A percentile compares a stretch with the other conserved stretches of the same genome.
These are phyloP conservation scores for Marmota monax DNA, from an alignment of 2,113 vertebrate genomes.

Conservation along the genomic window DNA sequence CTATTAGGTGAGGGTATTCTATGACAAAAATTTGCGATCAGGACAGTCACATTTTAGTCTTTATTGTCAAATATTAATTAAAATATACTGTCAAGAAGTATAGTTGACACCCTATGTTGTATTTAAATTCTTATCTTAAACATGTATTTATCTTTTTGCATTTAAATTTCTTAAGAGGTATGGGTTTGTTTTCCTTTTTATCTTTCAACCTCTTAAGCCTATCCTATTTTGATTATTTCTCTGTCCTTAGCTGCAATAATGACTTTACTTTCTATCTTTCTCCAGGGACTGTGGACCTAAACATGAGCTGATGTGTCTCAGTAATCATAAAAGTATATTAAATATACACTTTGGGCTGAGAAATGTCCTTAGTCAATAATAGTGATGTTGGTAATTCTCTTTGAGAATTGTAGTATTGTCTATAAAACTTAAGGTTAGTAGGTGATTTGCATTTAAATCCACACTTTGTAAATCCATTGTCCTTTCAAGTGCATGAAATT, in stretches of 20 bases:
- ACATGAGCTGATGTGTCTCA: neutral
- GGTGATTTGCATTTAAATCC: neutral
- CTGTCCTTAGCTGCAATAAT: conserved; percentile 11
- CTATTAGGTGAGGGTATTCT: neutral
- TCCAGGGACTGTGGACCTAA: neutral
- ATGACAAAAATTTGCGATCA: neutral
- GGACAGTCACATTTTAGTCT: conserved; percentile 27
- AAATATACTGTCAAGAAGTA: neutral
- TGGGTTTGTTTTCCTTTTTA: neutral
- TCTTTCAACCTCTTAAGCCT: neutral
- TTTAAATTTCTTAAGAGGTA: neutral
- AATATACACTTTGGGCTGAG: neutral
- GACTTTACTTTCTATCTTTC: neutral
- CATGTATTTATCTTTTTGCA: conserved; percentile 18
- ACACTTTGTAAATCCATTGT: neutral
- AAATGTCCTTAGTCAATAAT: neutral
- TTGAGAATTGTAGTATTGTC: neutral
- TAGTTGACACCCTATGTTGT: neutral
- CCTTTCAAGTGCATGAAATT: conserved; percentile 23
- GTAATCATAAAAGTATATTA: neutral
- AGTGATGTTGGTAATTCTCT: neutral
- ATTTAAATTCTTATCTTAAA: conserved; percentile 47
- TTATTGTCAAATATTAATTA: conserved; percentile 34
- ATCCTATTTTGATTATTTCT: neutral
- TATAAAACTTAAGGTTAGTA: neutral